Base-by-base conservation (phyloP, 1,140 invertebrate species). In the Trissolcus basalis region DNA sequence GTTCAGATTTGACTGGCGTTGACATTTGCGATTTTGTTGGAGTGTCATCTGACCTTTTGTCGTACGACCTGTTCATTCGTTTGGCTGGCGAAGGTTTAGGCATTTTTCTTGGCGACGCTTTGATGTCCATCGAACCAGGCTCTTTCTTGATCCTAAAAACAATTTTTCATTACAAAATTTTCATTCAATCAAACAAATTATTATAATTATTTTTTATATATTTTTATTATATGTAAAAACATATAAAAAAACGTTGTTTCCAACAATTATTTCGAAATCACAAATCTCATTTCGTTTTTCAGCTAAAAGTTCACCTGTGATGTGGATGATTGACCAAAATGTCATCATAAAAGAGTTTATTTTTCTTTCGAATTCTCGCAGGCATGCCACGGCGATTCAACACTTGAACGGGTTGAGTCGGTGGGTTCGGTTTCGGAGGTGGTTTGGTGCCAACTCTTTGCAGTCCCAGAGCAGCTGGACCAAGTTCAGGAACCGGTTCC, bases 321-420 rank as follows among this genome's bases (percentile, higher is more conserved):
- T 93, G 93, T 63, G 91, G 91, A 81, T 92, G 93, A 86, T 95
- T 96, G 39, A 97, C 93, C 81, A 96, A 92, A 82, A 97, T 94
- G 88, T 97, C 96, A 89, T 97, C 96, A 88, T 93, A 97, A 86
- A 97, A 97, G 47, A 96, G 89, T 81, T 92, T 92, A 86, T 97
- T 98, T 82, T 95, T 95, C 86, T 97, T 97, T 51, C 96, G 90
- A 58, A 97, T 96, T 68, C 96, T 90, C 1, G 94, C 94, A 50
- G 96, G 96, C 93, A 95, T 96, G 47, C 95, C 95, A 84, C 95
- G 90, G 8, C 94, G 91, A 86, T 96, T 96, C 1, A 96, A 85
- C 59, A 93, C 92, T 83, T 94, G 92, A 8, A 93, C 90, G 0
- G 92, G 93, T 80, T 93, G 91, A 64, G 91, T 91, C 36, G 92